phyloP scores from a whole-genome alignment of 2,113 vertebrate genomes.

The Xenopus laevis region DNA sequence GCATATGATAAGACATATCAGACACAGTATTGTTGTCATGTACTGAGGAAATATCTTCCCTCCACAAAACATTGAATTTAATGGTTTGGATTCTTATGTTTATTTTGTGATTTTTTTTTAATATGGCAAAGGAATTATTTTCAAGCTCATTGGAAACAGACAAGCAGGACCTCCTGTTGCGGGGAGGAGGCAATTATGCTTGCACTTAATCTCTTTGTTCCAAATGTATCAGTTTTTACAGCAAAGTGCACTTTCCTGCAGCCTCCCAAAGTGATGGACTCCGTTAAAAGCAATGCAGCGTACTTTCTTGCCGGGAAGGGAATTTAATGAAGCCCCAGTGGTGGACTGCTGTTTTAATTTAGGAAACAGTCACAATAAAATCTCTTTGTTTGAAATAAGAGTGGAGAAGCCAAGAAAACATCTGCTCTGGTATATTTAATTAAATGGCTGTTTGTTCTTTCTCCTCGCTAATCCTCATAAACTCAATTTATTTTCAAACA shows the following conservation, averaged over 20 bases:
- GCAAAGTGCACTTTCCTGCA: neutral
- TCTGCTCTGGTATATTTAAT: constrained; percentile 38
- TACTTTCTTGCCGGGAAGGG: constrained; percentile 12
- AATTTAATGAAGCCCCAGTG: constrained; percentile 19
- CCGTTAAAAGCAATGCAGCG: constrained; percentile 12
- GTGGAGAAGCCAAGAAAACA: constrained; percentile 28
- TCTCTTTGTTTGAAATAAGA: constrained; percentile 32
- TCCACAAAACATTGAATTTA: too few relatives aligned
- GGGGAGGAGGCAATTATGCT: neutral
- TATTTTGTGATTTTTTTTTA: too few relatives aligned
- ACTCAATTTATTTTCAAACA: constrained; percentile 26
- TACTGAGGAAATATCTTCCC: too few relatives aligned
- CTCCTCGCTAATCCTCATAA: constrained; percentile 23
- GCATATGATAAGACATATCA: too few relatives aligned
- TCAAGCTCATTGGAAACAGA: neutral
- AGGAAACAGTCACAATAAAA: constrained; percentile 31
- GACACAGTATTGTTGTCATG: too few relatives aligned
- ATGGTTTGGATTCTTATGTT: too few relatives aligned
- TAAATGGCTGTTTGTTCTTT: constrained; percentile 30
- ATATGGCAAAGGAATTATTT: too few relatives aligned
- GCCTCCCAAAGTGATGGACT: constrained; percentile 2
- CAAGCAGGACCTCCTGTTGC: neutral
- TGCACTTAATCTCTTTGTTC: too few relatives aligned
- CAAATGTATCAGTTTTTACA: too few relatives aligned
- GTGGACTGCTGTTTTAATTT: constrained; percentile 40